Percentiles rank a stretch among this genome's conserved stretches.
Conservation (phyloP, 2,888 invertebrate genomes). For the Microctonus aethiopoides region DNA sequence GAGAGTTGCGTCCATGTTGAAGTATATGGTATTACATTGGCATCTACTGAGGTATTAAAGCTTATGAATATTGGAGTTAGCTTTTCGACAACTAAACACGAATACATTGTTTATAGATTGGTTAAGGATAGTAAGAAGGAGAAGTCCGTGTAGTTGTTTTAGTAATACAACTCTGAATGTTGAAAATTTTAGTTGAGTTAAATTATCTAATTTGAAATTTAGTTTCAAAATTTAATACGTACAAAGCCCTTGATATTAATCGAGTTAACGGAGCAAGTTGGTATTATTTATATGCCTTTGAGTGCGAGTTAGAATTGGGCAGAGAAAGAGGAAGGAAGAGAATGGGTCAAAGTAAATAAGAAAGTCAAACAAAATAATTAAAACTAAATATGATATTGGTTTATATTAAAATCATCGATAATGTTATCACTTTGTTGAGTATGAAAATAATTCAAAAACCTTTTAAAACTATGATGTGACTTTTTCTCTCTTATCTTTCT, state of each 20-base stretch:
- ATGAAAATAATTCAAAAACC: slow-evolving; percentile 31
- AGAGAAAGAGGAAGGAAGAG: too few species aligned
- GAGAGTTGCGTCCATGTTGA: slow-evolving; percentile 33
- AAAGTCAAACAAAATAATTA: too few species aligned
- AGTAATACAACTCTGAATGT: background rate
- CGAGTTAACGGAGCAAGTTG: too few species aligned
- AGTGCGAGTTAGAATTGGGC: too few species aligned
- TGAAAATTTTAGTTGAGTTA: background rate
- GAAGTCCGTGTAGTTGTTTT: background rate
- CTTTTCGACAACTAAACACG: background rate
- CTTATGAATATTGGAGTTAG: background rate
- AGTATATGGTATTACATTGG: slow-evolving; percentile 34
- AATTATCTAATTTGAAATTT: background rate
- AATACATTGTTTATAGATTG: background rate
- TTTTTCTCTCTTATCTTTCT: slow-evolving; percentile 12
- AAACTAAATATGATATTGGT: too few species aligned
- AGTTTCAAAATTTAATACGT: background rate
- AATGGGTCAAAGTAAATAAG: too few species aligned
- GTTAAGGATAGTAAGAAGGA: background rate
- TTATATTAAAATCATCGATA: slow-evolving; percentile 9
- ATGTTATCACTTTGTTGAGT: slow-evolving; percentile 28
- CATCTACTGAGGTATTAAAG: background rate
- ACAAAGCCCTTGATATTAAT: background rate
- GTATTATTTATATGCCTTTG: too few species aligned
- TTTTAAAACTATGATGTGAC: slow-evolving; percentile 34